Base-by-base conservation (phyloP, 2,888 invertebrate species). In the Encarsia formosa region DNA sequence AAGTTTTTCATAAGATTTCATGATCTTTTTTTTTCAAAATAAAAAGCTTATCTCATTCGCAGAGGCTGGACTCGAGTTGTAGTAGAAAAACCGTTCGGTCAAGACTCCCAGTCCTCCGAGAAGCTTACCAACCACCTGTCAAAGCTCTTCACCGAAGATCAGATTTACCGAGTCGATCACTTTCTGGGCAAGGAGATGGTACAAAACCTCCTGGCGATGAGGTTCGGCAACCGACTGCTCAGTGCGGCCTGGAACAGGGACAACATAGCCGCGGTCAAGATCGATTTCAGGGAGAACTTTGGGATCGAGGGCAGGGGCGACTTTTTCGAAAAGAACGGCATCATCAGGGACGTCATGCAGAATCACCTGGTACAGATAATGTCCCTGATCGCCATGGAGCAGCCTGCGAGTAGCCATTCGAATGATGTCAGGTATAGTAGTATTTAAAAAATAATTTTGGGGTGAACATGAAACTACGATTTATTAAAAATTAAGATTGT, bases 131-230 rank as follows among this genome's bases (percentile, higher is more conserved):
- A 84, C 64, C 97, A 99, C 75, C 77, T 99, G 61, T 82, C 88
- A 1, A 80, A 84, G 0, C 77, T 98, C 20, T 99, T 98, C 74
- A 83, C 81, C 50, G 98, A 98, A 78, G 90, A 96, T 49, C 93
- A 99, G 75, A 81, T 99, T 45, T 99, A 97, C 73, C 83, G 99
- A 61, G 98, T 99, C 65, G 99, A 99, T 76, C 99, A 99, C 75
- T 99, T 99, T 70, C 81, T 99, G 49, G 99, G 99, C 18, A 99
- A 99, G 74, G 99, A 99, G 77, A 99, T 99, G 98, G 98, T 99
- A 1, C 99, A 99, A 76, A 99, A 99, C 77, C 78, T 99, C 45
- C 93, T 99, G 91, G 93, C 95, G 2, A 81, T 99, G 58, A 84
- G 88, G 70, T 99, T 99, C 78, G 97, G 91, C 13, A 99, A 99